Evolutionary conservation across 2,797 vertebrate genomes (phyloP).

Genomic region (Ambastaia sidthimunki): DNA sequence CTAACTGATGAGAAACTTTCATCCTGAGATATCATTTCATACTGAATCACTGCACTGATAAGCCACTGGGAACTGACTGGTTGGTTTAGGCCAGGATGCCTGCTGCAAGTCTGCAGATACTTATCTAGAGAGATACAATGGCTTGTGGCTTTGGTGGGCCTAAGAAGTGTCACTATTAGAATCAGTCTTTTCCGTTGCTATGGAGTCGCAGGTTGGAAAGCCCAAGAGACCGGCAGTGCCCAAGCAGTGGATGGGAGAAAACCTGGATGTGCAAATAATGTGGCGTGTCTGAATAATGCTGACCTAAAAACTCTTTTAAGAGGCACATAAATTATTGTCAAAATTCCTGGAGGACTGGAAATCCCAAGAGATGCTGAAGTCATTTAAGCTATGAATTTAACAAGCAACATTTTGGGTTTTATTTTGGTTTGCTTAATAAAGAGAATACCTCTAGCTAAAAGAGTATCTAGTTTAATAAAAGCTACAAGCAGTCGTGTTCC

Average conservation of each 20-base stretch:
- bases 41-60: background rate
- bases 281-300: conserved; percentile 58
- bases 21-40: background rate
- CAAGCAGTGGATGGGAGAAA: conserved; percentile 47
- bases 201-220: conserved; percentile 56
- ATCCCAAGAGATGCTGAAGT: conserved; percentile 18
- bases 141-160: conserved; percentile 42
- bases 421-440: conserved; percentile 2
- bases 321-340: conserved; percentile 57
- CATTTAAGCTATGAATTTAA: conserved; percentile 18
- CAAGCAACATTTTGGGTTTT: conserved; percentile 11
- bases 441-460: background rate
- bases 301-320: conserved; percentile 58
- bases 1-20: background rate
- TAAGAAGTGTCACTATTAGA: conserved; percentile 52
- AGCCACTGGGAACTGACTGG: background rate
- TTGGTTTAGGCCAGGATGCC: conserved; percentile 20
- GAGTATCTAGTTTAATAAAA: background rate
- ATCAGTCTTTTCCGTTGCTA: conserved; percentile 62
- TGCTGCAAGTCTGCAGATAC: conserved; percentile 39
- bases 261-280: conserved; percentile 54
- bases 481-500: background rate
- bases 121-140: conserved; percentile 46
- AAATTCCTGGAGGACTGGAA: conserved; percentile 39
- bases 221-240: conserved; percentile 57